phyloP scores from a whole-genome alignment of 2,113 vertebrate species.

The Columba livia region DNA sequence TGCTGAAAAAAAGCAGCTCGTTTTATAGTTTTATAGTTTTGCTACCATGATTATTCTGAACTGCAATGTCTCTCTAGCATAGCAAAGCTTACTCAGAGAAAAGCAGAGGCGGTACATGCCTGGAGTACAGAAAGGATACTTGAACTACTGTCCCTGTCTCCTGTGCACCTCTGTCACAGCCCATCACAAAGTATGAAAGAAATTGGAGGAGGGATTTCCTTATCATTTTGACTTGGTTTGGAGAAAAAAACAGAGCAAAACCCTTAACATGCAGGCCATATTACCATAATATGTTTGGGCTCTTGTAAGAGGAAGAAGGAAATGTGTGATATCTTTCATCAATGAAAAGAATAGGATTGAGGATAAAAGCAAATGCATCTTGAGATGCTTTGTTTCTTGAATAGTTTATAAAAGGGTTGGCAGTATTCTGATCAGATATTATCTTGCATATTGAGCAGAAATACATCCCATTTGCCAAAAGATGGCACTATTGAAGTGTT shows the following conservation, averaged over 20 bases:
- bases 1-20: neutral
- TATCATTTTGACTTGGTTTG: neutral
- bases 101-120: neutral
- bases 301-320: neutral
- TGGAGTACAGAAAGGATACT: neutral
- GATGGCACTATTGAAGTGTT: slow-evolving; percentile 77
- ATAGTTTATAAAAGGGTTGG: neutral
- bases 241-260: neutral
- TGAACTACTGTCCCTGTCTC: neutral
- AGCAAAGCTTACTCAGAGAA: neutral
- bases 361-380: neutral
- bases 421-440: neutral
- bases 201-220: neutral
- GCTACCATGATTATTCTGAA: neutral
- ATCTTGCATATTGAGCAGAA: neutral
- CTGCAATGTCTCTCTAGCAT: neutral
- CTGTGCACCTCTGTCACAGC: neutral
- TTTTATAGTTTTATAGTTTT: neutral
- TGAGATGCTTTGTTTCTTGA: neutral
- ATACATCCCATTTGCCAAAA: slow-evolving; percentile 51
- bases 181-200: neutral
- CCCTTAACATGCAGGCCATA: neutral
- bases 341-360: neutral
- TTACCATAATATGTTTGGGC: neutral
- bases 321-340: neutral